Base-by-base conservation (phyloP, 2,113 vertebrate species). In the Callospermophilus lateralis region DNA sequence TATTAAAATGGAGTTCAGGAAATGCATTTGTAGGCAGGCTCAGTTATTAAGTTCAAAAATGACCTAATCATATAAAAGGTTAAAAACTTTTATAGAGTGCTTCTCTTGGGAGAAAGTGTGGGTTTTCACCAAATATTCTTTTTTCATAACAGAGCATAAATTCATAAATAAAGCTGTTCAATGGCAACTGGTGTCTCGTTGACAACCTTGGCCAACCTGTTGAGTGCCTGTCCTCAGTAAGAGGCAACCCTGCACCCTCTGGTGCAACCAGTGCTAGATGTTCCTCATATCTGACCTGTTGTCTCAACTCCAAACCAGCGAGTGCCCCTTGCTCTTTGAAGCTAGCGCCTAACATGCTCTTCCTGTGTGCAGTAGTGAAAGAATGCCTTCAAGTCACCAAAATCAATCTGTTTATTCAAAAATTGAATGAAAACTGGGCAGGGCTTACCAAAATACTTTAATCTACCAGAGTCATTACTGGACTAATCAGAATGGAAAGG, bases 1-100 rank as follows among this genome's bases (percentile, higher is more conserved):
- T n/a, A 85, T 45, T 95, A 90, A 81, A 89, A 63, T 39, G 4
- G 20, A 77, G 34, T 74, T 65, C 37, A 93, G 81, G 45, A 95
- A 89, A 84, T 89, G 13, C 42, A 70, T 76, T 96, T 86, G 28
- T 68, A 12, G 77, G 28, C 8, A 96, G 19, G 3, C 6, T 77
- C 20, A 90, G 51, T 30, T 84, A 92, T 8, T 34, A 63, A 22
- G 6, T 45, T 70, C 28, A 93, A 55, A 77, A 86, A 89, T 74
- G 78, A 67, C 20, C 8, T 86, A 91, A 63, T 6, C 22, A 51
- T 13, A 92, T 30, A 61, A 94, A 94, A 94, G 16, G 12, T 48
- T 76, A 58, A 63, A 65, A 6, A 53, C 68, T 70, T 81, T 89
- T 91, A 26, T 1, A 87, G 80, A 92, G 65, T 70, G 3, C 12